Percentiles rank a stretch among this genome's conserved stretches.
phyloP scores from a whole-genome alignment of 2,797 vertebrate genomes.

The Tangara arthus region DNA sequence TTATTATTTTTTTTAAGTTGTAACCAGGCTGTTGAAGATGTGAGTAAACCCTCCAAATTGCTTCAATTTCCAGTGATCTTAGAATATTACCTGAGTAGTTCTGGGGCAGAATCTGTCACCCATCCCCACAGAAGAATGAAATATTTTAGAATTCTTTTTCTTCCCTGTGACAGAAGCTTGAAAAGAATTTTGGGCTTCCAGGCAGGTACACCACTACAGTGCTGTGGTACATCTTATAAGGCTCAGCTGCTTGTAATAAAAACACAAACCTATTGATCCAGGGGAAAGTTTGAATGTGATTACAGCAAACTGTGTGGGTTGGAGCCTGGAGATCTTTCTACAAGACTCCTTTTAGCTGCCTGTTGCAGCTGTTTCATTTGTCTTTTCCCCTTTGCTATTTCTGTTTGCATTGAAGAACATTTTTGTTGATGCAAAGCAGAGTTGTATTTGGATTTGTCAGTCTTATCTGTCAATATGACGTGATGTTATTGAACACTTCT shows the following conservation, averaged over 20 bases:
- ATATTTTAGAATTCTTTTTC: background rate
- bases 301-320: background rate
- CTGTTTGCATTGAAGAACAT: background rate
- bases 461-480: background rate
- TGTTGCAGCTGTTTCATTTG: background rate
- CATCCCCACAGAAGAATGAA: background rate
- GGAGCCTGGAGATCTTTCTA: background rate
- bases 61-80: background rate
- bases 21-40: background rate
- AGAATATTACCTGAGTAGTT: background rate
- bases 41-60: background rate
- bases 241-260: background rate
- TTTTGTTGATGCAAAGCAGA: background rate
- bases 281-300: background rate
- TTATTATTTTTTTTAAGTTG: background rate
- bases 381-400: background rate
- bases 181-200: background rate
- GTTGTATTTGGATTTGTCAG: constrained; percentile 19
- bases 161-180: background rate
- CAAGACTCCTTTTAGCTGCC: background rate
- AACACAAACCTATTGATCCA: background rate
- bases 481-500: background rate
- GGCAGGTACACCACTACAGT: background rate
- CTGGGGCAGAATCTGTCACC: background rate
- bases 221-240: rapidly evolving